Conservation (phyloP, 2,888 invertebrate genomes). For the Miltochrista miniata region DNA sequence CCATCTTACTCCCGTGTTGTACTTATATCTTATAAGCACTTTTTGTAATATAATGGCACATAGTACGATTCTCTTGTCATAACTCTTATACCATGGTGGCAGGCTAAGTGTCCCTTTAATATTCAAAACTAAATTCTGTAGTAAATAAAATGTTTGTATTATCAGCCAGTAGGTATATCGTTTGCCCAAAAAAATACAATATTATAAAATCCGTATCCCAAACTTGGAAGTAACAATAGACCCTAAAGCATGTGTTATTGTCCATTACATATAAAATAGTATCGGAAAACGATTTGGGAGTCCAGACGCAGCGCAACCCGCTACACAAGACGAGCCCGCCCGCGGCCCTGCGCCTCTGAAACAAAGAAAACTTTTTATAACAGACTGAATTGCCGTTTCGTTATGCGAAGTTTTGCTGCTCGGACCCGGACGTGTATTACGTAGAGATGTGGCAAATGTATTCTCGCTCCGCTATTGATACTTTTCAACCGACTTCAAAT, state of each 20-base stretch:
- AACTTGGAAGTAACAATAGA: conserved; percentile 44
- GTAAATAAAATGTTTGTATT: too few species aligned
- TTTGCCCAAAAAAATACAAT: not conserved
- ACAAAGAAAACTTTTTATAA: conserved; percentile 76
- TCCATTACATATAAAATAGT: conserved; percentile 73
- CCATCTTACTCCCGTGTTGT: too few species aligned
- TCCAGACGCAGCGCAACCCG: conserved; percentile 52
- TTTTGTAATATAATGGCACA: too few species aligned
- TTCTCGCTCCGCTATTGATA: not conserved
- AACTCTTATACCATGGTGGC: too few species aligned
- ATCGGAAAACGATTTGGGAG: conserved; percentile 76
- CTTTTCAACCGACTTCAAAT: not conserved
- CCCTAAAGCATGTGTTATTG: conserved; percentile 65
- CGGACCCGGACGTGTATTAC: not conserved
- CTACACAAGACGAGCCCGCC: conserved; percentile 45
- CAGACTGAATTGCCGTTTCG: conserved; percentile 52
- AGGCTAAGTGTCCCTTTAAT: too few species aligned
- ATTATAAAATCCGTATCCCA: conserved; percentile 39
- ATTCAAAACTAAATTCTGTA: too few species aligned
- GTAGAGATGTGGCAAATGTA: too few species aligned
- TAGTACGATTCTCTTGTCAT: too few species aligned
- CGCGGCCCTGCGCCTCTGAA: conserved; percentile 57
- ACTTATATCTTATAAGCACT: too few species aligned
- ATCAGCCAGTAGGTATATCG: too few species aligned
- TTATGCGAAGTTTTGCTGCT: conserved; percentile 35